Evolutionary conservation across 2,113 vertebrate species (phyloP), one percentile per base, ranked within the genome.

Genomic region (Periophthalmus modestus): DNA sequence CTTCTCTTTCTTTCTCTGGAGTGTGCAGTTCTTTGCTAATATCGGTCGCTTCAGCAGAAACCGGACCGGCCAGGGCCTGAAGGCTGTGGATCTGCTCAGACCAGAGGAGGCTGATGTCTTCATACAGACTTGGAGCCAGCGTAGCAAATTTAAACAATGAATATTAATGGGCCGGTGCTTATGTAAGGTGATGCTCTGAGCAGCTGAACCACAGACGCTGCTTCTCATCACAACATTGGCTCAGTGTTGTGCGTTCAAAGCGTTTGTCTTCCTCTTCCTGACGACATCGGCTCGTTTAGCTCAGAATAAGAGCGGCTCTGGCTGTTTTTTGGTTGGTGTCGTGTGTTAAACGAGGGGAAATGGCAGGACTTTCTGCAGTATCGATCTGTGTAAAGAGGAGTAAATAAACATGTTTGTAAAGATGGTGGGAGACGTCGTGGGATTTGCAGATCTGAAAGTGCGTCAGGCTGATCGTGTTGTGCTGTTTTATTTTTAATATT

Each of bases 41-140:
- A 91, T 92, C 62, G 79, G 83, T 88, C 85, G 88, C 85, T 90
- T 90, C 83, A 92, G 91, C 89, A 85, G 69, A 84, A 86, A 68
- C 72, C 77, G 84, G 81, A 84, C 80, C 69, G 77, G 86, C 86
- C 87, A 81, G 82, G 81, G 84, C 78, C 85, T 71, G 77, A 75
- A 83, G 89, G 83, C 79, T 89, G 78, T 85, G 85, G 82, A 81
- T 87, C 83, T 91, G 87, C 76, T 91, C 57, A 79, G 73, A 74
- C 71, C 82, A 86, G 82, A 90, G 78, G 65, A 67, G 74, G 76
- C 81, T 89, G 77, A 89, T 88, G 79, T 91, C 90, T 91, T 88
- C 74, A 81, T 73, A 69, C 68, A 59, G 77, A 57, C 69, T 77
- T 79, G 86, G 84, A 75, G 71, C 72, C 74, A 62, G 24, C 69